phyloP scores from a whole-genome alignment of 1,140 invertebrate species.

The Drosophila nikananu region DNA sequence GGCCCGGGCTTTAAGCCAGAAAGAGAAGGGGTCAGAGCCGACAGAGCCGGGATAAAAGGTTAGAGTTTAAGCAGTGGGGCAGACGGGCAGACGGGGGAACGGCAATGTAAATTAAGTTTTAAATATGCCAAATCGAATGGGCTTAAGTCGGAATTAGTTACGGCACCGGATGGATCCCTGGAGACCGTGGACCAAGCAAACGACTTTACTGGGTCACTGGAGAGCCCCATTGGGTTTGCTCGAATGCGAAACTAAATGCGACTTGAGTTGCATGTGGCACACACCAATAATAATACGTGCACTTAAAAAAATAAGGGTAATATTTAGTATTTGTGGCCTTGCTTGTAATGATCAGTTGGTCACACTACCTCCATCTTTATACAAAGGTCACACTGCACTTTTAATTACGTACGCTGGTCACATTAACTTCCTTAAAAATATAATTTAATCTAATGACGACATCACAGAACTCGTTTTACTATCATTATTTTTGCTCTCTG shows the following conservation, averaged over 20 bases:
- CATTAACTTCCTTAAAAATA: background rate
- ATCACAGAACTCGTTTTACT: background rate
- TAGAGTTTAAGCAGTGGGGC: slow-evolving; percentile 29
- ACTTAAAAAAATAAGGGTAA: background rate
- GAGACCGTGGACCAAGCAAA: slow-evolving; percentile 14
- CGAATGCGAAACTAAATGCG: slow-evolving; percentile 49
- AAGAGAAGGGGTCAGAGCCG: slow-evolving; percentile 15
- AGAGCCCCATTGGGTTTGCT: slow-evolving; percentile 42
- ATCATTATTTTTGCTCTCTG: slow-evolving; percentile 1
- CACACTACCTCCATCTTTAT: background rate
- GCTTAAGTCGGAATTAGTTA: slow-evolving; percentile 37
- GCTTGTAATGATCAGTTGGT: background rate
- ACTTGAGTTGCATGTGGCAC: slow-evolving; percentile 39
- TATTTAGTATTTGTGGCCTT: background rate
- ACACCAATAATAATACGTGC: slow-evolving; percentile 18
- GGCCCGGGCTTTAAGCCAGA: slow-evolving; percentile 13
- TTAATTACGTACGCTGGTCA: background rate
- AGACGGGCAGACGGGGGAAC: background rate
- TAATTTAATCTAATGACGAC: background rate
- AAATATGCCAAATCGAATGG: slow-evolving; percentile 68
- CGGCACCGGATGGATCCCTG: slow-evolving; percentile 32
- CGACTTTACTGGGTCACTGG: slow-evolving; percentile 58
- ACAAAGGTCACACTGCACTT: background rate
- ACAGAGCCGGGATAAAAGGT: slow-evolving; percentile 31
- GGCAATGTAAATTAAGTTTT: slow-evolving; percentile 42